phyloP scores from a whole-genome alignment of 2,888 invertebrate species.

The Osmoderma eremita region DNA sequence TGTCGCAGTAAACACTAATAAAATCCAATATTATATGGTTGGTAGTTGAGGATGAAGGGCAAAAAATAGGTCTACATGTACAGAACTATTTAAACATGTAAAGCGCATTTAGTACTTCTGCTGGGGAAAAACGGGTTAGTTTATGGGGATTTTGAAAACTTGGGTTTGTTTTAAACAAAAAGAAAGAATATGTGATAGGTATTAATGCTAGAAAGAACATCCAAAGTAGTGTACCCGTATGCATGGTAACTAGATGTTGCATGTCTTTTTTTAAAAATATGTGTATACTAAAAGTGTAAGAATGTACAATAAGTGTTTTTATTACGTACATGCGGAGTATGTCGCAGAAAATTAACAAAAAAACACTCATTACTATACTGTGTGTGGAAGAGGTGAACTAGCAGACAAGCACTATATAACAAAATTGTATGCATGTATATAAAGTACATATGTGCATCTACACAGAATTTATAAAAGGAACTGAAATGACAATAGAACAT shows the following conservation, averaged over 20 bases:
- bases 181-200: background rate
- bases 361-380: no score
- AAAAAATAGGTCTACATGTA: background rate
- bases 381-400: no score
- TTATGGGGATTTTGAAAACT: background rate
- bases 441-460: slow-evolving; percentile 7
- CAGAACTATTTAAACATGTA: slow-evolving; percentile 16
- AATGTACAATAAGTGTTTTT: no score
- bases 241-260: background rate
- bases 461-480: slow-evolving; percentile 13
- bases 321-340: no score
- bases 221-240: background rate
- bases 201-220: background rate
- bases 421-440: slow-evolving; percentile 16
- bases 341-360: no score
- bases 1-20: slow-evolving; percentile 13
- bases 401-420: slow-evolving; percentile 5
- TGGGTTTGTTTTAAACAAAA: slow-evolving; percentile 11
- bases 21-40: slow-evolving; percentile 8
- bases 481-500: slow-evolving; percentile 18
- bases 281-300: background rate
- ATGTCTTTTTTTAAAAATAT: background rate
- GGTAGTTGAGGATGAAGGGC: background rate
- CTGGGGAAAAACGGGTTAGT: slow-evolving; percentile 19
- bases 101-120: slow-evolving; percentile 37